These are phyloP conservation scores for Syncerus caffer DNA, from an alignment of 2,797 vertebrate genomes.

Conservation along the genomic window DNA sequence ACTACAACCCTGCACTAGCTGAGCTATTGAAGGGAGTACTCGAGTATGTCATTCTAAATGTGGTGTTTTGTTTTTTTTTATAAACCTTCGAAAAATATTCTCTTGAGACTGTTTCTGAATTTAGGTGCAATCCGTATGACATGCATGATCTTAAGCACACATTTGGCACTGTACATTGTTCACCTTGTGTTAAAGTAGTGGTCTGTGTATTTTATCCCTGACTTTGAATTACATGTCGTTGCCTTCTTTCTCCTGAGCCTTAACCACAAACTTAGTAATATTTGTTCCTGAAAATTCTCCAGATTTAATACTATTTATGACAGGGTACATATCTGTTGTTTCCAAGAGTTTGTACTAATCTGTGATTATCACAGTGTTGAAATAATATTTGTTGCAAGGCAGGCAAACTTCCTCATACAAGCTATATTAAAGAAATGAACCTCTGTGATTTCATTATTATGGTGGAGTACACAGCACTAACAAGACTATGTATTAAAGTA, in stretches of 20 bases:
- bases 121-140: background rate
- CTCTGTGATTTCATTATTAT: background rate
- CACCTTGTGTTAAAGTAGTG: background rate
- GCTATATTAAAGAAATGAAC: background rate
- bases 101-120: background rate
- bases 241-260: background rate
- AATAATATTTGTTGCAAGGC: background rate
- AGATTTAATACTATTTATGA: background rate
- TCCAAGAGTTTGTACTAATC: background rate
- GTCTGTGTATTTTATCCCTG: background rate
- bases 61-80: background rate
- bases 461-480: background rate
- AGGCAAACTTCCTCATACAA: background rate
- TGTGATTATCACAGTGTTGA: background rate
- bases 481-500: background rate
- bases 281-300: background rate
- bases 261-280: background rate
- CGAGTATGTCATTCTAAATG: background rate
- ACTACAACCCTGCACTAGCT: background rate
- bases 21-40: background rate
- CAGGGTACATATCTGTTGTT: background rate
- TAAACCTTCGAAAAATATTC: slow-evolving; percentile 14
- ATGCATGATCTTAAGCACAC: background rate
- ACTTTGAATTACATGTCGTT: background rate
- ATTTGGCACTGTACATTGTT: background rate